Base-by-base conservation (phyloP, 2,888 invertebrate genomes). In the Drosophila percnosoma region DNA sequence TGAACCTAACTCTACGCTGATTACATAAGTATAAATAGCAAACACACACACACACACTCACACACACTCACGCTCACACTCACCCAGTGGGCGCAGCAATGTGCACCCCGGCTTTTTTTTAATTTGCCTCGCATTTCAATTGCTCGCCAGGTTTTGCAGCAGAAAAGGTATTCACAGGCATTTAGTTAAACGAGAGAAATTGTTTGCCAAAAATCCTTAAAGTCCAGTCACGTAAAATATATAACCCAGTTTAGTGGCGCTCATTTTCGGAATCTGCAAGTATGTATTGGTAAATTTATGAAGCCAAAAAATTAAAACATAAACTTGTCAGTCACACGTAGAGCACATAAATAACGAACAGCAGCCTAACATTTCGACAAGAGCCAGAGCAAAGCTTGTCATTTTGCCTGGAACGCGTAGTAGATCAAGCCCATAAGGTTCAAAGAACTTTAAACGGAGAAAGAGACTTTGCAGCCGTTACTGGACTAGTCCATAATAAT, bases 261-360 rank as follows among this genome's bases (percentile, higher is more conserved):
- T 68, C 67, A 73, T 78, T 68, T 78, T 79, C 6, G 68, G 88
- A 83, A 75, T 80, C 83, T 70, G 60, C 57, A 63, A 69, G 63
- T 74, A 80, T 68, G 68, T 74, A 80, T 68, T 72, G 57, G 51
- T 49, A 62, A 71, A 78, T 86, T 80, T 72, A 80, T 69, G 78
- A 64, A 65, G 55, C 57, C 52, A 60, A 58, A 68, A 82, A 74
- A 83, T 68, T 52, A 75, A 80, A 78, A 75, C 74, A 88, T 88
- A 80, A 88, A 83, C 81, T 85, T 85, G 84, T 85, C 88, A 88
- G 81, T 85, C 88, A 88, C 88, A 86, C 87, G 81, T 86, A 67
- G 78, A 53, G 8, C 81, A 54, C 64, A 88, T 86, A 88, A 88
- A 86, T 88, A 67, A 55, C 36, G 15, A 8, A 29, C 40, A 34